phyloP scores from a whole-genome alignment of 2,888 invertebrate genomes.

The Pristionchus entomophagus region DNA sequence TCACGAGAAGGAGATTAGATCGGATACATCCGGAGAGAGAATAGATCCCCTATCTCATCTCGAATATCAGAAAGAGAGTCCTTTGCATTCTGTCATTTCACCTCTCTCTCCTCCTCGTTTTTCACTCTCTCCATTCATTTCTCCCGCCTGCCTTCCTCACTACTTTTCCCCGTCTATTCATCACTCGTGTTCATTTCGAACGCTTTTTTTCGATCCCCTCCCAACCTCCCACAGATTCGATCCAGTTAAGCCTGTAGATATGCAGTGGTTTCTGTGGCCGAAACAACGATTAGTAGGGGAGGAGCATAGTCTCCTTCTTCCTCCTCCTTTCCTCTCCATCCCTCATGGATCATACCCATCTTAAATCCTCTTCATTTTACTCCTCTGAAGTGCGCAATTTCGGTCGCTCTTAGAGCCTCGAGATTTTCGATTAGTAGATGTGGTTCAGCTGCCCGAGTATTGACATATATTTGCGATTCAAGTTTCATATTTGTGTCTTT shows the following conservation, averaged over 20 bases:
- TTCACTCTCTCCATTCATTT: conserved; percentile 28
- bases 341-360: too few species aligned
- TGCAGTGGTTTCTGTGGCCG: background rate
- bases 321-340: background rate
- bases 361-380: background rate
- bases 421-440: background rate
- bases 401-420: background rate
- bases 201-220: background rate
- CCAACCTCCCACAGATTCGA: background rate
- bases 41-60: background rate
- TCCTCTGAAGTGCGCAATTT: background rate
- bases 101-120: background rate
- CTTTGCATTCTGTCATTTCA: background rate
- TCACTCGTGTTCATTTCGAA: background rate
- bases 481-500: background rate
- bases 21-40: background rate
- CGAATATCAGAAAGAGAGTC: background rate
- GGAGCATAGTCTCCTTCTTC: background rate
- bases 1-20: too few species aligned
- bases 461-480: background rate
- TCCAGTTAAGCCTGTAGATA: background rate
- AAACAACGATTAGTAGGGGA: background rate
- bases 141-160: conserved; percentile 26
- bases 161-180: background rate
- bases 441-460: background rate